Conservation (phyloP, 2,797 vertebrate species). For the Trichosurus vulpecula region DNA sequence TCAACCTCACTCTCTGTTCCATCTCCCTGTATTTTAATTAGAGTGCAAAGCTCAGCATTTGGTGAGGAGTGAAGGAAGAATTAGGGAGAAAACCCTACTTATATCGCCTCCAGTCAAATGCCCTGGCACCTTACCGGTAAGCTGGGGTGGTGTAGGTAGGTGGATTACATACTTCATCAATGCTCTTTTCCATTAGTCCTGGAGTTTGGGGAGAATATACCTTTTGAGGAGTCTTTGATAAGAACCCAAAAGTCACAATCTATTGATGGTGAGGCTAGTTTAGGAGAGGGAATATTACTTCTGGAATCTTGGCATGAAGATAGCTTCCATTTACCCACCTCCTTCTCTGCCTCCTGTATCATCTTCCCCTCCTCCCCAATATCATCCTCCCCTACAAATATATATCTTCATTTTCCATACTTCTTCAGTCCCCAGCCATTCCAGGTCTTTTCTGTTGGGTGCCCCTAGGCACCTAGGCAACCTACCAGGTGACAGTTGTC, state of each 20-base stretch:
- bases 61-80: not conserved
- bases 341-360: not conserved
- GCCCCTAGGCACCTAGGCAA: conserved; percentile 24
- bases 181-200: not conserved
- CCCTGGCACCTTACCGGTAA: not conserved
- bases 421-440: not conserved
- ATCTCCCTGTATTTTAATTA: not conserved
- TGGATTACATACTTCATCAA: not conserved
- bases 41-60: not conserved
- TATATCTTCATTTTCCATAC: not conserved
- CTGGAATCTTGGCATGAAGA: not conserved
- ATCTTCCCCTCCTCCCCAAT: not conserved
- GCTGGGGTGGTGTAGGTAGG: not conserved
- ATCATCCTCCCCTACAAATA: not conserved
- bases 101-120: not conserved
- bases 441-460: not conserved
- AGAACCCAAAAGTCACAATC: not conserved
- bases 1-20: not conserved
- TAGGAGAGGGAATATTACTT: not conserved
- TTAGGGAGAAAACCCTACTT: not conserved
- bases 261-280: not conserved
- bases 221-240: not conserved
- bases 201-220: not conserved
- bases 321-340: not conserved
- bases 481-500: not conserved